A percentile compares a stretch with the other conserved stretches of the same genome.
Evolutionary conservation across 2,888 invertebrate genomes (phyloP).

Genomic region (Hirtodrosophila cameraria): DNA sequence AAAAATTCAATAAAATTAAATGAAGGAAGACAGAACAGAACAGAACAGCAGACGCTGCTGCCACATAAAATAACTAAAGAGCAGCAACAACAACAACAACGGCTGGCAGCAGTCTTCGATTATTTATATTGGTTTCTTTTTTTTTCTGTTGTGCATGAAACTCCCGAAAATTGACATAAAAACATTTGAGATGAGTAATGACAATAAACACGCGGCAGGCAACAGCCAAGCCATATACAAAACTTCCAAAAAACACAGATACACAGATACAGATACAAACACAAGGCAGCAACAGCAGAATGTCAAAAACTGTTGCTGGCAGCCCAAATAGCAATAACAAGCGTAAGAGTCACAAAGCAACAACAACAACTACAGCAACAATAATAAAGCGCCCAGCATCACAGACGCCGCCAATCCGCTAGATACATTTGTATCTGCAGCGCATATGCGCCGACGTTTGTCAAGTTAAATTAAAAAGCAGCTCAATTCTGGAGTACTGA

Average conservation of each 20-base stretch:
- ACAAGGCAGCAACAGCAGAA: conserved; percentile 13
- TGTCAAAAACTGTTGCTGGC: conserved; percentile 67
- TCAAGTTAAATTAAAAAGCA: conserved; percentile 77
- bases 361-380: neutral
- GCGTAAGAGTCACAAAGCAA: too few relatives aligned
- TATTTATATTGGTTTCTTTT: neutral
- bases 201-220: conserved; percentile 60
- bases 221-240: conserved; percentile 5
- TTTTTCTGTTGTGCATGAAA: conserved; percentile 9
- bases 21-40: too few relatives aligned
- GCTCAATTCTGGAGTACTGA: conserved; percentile 49
- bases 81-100: conserved; percentile 10
- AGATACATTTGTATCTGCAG: conserved; percentile 69
- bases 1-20: conserved; percentile 44
- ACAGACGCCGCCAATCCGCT: conserved; percentile 53
- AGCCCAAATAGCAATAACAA: conserved; percentile 4
- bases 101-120: conserved; percentile 18
- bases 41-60: conserved; percentile 12
- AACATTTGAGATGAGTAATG: conserved; percentile 73
- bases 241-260: conserved; percentile 25
- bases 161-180: conserved; percentile 58
- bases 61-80: conserved; percentile 15
- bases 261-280: conserved; percentile 27
- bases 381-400: conserved; percentile 40
- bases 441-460: conserved; percentile 65